Base-by-base conservation (phyloP, 1,140 invertebrate genomes). In the Drosophila kanapiae region DNA sequence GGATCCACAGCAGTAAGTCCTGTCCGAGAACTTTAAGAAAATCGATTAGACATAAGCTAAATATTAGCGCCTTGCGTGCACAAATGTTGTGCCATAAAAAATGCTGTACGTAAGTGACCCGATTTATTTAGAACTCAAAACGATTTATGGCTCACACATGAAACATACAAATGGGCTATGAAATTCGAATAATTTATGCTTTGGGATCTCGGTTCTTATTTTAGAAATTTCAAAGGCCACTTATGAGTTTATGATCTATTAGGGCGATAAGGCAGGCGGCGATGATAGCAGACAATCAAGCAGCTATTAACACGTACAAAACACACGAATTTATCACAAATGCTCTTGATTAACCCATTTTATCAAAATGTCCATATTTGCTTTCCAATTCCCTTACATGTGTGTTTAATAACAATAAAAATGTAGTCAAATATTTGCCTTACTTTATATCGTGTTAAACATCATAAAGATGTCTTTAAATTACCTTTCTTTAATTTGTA, bases 1-100 rank as follows among this genome's bases (percentile, higher is more conserved):
- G 27, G 14, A 72, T 14, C 68, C 84, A 9, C 57, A 88, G 51
- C 74, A 90, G 84, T 88, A 74, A 78, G 84, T 77, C 10, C 14
- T 33, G 35, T 5, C 14, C 8, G 4, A 45, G 37, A 23, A 29
- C 31, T 35, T 58, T 43, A 68, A 60, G 54, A 79, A 82, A 79
- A 86, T 85, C 79, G 69, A 85, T 82, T 54, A 29, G 18, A n/a
- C 4, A 48, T 27, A 56, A 40, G 48, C 45, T 14, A 48, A 75
- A 60, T 42, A 74, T 42, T 49, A 16, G 37, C 13, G n/a, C n/a
- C 38, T 81, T 47, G 82, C 75, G 82, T 85, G 79, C 74, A 72
- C 18, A 43, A 65, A 47, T 60, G 68, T 33, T 58, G 37, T 33
- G 37, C 10, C 18, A 35, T 29, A 49, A 49, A 35, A 54, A 72